phyloP scores from a whole-genome alignment of 2,113 vertebrate species.

The Cebus imitator region DNA sequence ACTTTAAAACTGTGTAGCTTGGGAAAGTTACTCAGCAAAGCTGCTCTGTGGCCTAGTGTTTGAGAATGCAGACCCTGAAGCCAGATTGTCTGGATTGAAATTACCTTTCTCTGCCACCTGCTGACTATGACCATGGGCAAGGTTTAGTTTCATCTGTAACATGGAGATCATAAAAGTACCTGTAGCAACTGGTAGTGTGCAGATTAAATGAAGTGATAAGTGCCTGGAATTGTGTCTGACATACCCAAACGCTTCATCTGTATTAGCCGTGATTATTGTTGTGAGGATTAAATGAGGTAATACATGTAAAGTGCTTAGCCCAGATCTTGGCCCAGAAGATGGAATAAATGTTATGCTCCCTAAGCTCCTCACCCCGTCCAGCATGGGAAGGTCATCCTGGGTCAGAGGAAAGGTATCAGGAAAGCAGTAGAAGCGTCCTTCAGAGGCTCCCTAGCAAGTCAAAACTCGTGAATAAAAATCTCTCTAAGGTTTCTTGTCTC shows the following conservation, averaged over 20 bases:
- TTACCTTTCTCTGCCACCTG: neutral
- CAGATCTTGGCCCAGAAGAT: neutral
- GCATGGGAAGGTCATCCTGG: neutral
- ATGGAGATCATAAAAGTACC: neutral
- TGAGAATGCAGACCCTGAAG: neutral
- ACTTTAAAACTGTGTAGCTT: neutral
- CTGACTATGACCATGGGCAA: neutral
- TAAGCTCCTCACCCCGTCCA: fast-evolving
- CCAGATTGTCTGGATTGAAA: neutral
- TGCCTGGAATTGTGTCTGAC: neutral
- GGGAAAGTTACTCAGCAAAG: neutral
- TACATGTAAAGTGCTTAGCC: neutral
- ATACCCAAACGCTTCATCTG: neutral
- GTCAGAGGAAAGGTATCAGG: neutral
- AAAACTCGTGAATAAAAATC: neutral
- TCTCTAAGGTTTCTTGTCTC: neutral
- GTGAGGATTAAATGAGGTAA: neutral
- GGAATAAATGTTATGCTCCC: neutral
- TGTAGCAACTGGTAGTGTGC: neutral
- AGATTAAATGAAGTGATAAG: neutral
- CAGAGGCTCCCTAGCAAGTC: neutral
- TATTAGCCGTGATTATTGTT: neutral
- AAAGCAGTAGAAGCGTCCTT: neutral
- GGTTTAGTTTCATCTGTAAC: neutral
- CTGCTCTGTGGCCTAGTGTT: neutral